Evolutionary conservation across 2,888 invertebrate genomes (phyloP), one percentile per base, ranked within the genome.

Genomic region (Agrochola litura): DNA sequence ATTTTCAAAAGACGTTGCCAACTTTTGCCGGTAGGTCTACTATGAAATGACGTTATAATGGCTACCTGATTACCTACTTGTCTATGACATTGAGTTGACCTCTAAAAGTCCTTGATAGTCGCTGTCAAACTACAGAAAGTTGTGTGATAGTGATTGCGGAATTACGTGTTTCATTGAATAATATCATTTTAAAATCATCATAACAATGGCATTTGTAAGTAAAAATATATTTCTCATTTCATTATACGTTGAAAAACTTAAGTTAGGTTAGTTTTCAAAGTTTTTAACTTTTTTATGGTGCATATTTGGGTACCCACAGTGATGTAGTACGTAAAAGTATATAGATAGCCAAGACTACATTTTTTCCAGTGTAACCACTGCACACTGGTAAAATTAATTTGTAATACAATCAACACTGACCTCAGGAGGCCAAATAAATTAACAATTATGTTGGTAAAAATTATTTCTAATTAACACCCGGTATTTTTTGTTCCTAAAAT

Each of bases 61-160:
- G 85, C 83, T 90, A 89, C 86, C 88, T 77, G 83, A 74, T 73
- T 86, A 74, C 80, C 68, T 65, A 86, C 81, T 88, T 89, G 89
- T 90, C 91, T 92, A 90, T 95, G 95, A 95, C 95, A 93, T 95
- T 96, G 93, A 85, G 69, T 86, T 95, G 96, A 95, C 96, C 96
- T 95, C 91, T 92, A 93, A 87, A 91, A 93, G 91, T 92, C 92
- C 93, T 93, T 92, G 86, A 86, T 86, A 82, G 84, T 88, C 84
- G 88, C 93, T 94, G 95, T 95, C 95, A 95, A 93, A 93, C 89
- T 64, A 52, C 81, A 52, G 37, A 67, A 80, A 76, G 73, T 60
- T 61, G 86, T 75, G 81, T 85, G 75, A 76, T 73, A 79, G 84
- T 84, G 81, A 68, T 82, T 73, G 67, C 58, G 41, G 71, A 69